Evolutionary conservation across 2,113 vertebrate genomes (phyloP), one percentile per base, ranked within the genome.

Genomic region (Ivindomyrus marchei): DNA sequence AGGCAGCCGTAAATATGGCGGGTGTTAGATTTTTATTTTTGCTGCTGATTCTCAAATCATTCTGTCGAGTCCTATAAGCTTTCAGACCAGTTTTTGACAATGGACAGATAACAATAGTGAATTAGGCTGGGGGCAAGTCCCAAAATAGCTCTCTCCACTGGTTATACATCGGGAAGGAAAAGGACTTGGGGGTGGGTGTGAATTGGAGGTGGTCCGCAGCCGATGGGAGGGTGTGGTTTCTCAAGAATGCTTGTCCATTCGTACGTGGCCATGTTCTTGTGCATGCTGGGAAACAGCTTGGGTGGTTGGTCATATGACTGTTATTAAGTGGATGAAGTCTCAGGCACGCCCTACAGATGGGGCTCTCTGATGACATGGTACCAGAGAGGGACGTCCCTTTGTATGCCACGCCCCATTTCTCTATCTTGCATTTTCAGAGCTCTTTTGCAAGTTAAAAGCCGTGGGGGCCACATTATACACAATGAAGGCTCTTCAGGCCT

Each of bases 231-330:
- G 85, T 86, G 9, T 52, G 47, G 13, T 50, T 49, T 86, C 85
- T 52, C 17, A 9, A 7, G 17, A 31, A 7, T 24, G 88, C 36
- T 24, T 27, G 39, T 50, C 5, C 42, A 45, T 45, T 8, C 31
- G 50, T 89, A 39, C 5, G 52, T 87, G 27, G 58, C 58, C 45
- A 89, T 91, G 89, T 45, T 36, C 42, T 52, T 86, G 47, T 77
- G 53, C 53, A 42, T 62, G 45, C 15, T 17, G 62, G 45, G 84
- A 7, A 15, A 8, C 47, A 70, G n/a, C 24, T 50, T 47, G 45
- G 84, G 84, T 66, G 53, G 52, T 47, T 8, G 5, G 56, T 15
- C n/a, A 62, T 15, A 50, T 46, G 24, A 47, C 39, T 66, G 1
- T 88, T 58, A 66, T 39, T 62, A 85, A 85, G 21, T 47, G 42